Conservation (phyloP, 2,797 vertebrate species). For the Iguana delicatissima region DNA sequence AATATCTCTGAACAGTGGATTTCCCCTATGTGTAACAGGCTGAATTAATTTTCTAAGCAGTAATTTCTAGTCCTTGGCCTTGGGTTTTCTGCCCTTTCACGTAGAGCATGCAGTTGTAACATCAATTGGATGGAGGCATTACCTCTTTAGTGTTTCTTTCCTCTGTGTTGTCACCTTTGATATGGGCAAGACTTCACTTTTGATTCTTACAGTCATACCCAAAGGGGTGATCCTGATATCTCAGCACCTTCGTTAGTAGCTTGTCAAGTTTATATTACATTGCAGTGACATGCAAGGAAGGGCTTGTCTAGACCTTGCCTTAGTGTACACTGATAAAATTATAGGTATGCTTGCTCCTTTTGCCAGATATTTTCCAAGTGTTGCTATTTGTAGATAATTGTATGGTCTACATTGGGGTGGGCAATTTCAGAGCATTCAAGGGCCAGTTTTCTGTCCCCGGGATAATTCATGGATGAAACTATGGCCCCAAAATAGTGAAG, state of each 20-base stretch:
- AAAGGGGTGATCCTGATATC: not conserved
- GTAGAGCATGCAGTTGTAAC: not conserved
- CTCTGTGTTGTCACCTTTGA: not conserved
- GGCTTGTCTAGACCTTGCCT: not conserved
- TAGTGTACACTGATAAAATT: not conserved
- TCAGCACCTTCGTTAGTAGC: not conserved
- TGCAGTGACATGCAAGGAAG: not conserved
- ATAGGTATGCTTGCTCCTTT: not conserved
- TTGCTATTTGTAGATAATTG: not conserved
- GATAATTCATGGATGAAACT: too few species aligned
- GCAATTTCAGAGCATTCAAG: too few species aligned
- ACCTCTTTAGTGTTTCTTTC: not conserved
- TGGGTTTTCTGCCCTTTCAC: not conserved
- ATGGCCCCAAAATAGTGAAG: too few species aligned
- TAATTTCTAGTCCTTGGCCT: not conserved
- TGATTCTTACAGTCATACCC: not conserved
- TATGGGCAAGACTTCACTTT: not conserved
- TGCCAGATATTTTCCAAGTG: not conserved
- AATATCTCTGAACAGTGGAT: not conserved
- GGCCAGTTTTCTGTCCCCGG: too few species aligned
- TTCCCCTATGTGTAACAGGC: constrained; percentile 3
- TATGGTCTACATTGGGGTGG: not conserved
- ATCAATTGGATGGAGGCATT: not conserved
- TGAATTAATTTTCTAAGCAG: not conserved
- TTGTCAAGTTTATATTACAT: not conserved